Conservation (phyloP, 2,797 vertebrate genomes). For the Loriculus beryllinus region DNA sequence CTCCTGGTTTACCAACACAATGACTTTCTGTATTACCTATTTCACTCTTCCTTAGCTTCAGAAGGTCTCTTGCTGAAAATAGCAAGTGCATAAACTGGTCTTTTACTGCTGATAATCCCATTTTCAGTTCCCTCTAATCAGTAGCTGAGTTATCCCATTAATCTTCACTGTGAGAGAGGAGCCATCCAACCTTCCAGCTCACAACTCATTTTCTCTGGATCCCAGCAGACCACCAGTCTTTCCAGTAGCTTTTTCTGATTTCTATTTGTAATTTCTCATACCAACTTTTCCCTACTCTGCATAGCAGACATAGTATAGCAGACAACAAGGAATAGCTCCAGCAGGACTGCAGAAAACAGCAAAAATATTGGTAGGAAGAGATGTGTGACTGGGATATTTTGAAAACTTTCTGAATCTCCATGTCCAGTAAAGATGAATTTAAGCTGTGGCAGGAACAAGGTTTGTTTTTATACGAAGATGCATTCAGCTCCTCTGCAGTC, state of each 20-base stretch:
- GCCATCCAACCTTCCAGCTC: background rate
- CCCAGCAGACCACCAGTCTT: background rate
- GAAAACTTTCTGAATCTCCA: background rate
- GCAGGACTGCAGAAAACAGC: background rate
- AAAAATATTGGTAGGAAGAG: background rate
- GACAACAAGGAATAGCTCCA: background rate
- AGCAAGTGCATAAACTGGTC: background rate
- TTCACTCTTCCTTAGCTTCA: background rate
- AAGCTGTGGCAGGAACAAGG: background rate
- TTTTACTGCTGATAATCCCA: background rate
- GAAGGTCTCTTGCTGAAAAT: background rate
- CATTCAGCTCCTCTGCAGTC: background rate
- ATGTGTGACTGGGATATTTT: background rate
- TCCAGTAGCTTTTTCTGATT: slow-evolving; percentile 30
- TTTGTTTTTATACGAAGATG: background rate
- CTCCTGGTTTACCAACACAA: background rate
- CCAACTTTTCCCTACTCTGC: background rate
- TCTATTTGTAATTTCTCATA: background rate
- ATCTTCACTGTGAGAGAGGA: slow-evolving; percentile 19
- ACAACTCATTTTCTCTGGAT: slow-evolving; percentile 1
- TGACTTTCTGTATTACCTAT: background rate
- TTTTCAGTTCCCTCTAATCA: background rate
- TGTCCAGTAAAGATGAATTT: background rate
- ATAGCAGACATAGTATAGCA: background rate
- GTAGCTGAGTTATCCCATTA: background rate